These are phyloP conservation scores for Laothoe populi DNA, from an alignment of 2,888 invertebrate genomes.

Conservation along the genomic window DNA sequence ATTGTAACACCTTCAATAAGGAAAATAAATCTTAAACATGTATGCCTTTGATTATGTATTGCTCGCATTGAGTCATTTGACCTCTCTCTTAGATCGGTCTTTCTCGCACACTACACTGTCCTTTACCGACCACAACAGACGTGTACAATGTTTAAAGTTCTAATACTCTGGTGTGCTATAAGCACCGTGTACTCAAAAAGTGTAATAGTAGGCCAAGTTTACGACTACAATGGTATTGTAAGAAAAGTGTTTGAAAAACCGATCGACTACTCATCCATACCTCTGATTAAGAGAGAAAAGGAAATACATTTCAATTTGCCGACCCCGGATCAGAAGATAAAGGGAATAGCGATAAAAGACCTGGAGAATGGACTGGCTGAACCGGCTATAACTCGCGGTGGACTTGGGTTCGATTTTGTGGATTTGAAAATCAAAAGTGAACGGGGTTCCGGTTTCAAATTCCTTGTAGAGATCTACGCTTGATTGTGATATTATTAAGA, in stretches of 20 bases:
- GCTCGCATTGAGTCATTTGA: constrained; percentile 31
- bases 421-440: constrained; percentile 76
- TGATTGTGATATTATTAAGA: constrained; percentile 36
- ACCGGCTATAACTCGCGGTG: constrained; percentile 71
- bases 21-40: constrained; percentile 20
- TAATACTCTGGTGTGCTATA: constrained; percentile 48
- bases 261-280: constrained; percentile 52
- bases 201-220: constrained; percentile 66
- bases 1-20: too few relatives aligned
- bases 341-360: constrained; percentile 75
- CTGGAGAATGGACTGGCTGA: constrained; percentile 68
- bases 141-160: constrained; percentile 51
- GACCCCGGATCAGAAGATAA: constrained; percentile 63
- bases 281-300: constrained; percentile 60
- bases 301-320: constrained; percentile 63
- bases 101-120: constrained; percentile 23
- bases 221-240: constrained; percentile 55
- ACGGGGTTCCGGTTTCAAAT: constrained; percentile 68
- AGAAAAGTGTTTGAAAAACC: constrained; percentile 60
- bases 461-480: constrained; percentile 70
- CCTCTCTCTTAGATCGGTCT: constrained; percentile 28
- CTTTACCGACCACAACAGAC: constrained; percentile 25
- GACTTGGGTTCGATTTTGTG: constrained; percentile 67
- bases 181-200: constrained; percentile 51
- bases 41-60: constrained; percentile 32